Evolutionary conservation across 1,140 invertebrate genomes (phyloP), one percentile per base, ranked within the genome.

Genomic region (Penaeus japonicus): DNA sequence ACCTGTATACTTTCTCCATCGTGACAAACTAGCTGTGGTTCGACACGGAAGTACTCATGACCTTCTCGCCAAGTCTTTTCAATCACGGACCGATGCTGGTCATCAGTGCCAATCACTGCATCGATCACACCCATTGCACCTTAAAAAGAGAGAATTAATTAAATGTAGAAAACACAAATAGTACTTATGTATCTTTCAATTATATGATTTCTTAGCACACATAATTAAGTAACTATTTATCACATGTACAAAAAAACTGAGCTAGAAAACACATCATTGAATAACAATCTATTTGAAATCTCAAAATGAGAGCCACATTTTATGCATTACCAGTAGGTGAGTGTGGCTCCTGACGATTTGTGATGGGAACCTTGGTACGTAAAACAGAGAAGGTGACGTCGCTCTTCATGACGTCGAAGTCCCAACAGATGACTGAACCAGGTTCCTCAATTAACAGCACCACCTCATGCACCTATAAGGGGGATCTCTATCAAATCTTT

Each of bases 1-100:
- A 94, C 97, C 94, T 98, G 97, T 92, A 99, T 97, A 92, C 97
- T 98, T 93, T 99, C 98, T 47, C 97, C 97, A 92, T 98, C 97
- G 90, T 97, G 96, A 92, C 97, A 98, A 84, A 96, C 93, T 87
- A 97, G 94, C 5, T 96, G 95, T 17, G 95, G 94, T 92, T 98
- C 97, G 22, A 97, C 96, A 89, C 95, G 94, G 89, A 95, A 94
- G 92, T 96, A 96, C 92, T 98, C 96, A 4, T 94, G 93, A 0
- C 96, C 96, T 92, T 98, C 96, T 87, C 95, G 95, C 95, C 97
- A 96, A 35, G 94, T 94, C 90, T 96, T 96, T 91, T 96, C 95
- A 89, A 96, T 94, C 89, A 94, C 93, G 1, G 95, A 95, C 81
- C 94, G 92, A 86, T 93, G 92, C 82, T 93, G 94, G 53, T 91